Conservation (phyloP, 2,113 vertebrate genomes). For the Amphiprion ocellaris region DNA sequence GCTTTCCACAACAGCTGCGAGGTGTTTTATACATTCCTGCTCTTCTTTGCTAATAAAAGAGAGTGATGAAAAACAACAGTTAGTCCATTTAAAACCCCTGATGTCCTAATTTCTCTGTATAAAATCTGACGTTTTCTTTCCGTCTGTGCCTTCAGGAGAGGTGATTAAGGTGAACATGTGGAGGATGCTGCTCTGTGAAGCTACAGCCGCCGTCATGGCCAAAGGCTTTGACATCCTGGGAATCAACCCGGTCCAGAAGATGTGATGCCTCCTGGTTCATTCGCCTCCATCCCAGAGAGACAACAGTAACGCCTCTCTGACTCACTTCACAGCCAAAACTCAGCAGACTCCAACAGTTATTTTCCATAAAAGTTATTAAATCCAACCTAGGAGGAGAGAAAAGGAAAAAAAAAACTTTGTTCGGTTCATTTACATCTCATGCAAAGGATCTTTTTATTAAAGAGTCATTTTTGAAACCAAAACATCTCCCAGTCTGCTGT, state of each 20-base stretch:
- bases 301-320: not conserved
- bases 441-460: slow-evolving; percentile 39
- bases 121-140: not conserved
- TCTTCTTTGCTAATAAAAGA: too few relatives aligned
- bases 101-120: too few relatives aligned
- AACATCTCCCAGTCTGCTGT: not conserved
- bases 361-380: not conserved
- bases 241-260: slow-evolving; percentile 93
- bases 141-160: slow-evolving; percentile 84
- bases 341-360: not conserved
- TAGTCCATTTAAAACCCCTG: too few relatives aligned
- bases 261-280: slow-evolving; percentile 81
- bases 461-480: slow-evolving; percentile 6
- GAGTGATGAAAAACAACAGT: too few relatives aligned
- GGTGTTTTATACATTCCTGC: too few relatives aligned
- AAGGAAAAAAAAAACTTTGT: not conserved
- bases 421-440: not conserved
- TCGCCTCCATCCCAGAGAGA: too few relatives aligned
- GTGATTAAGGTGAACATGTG: slow-evolving; percentile 97
- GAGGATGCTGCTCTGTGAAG: slow-evolving; percentile 95
- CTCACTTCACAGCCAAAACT: not conserved
- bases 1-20: too few relatives aligned
- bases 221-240: slow-evolving; percentile 96
- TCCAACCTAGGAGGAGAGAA: not conserved
- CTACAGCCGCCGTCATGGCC: slow-evolving; percentile 92